phyloP scores from a whole-genome alignment of 2,797 vertebrate genomes.

The Molossus molossus region DNA sequence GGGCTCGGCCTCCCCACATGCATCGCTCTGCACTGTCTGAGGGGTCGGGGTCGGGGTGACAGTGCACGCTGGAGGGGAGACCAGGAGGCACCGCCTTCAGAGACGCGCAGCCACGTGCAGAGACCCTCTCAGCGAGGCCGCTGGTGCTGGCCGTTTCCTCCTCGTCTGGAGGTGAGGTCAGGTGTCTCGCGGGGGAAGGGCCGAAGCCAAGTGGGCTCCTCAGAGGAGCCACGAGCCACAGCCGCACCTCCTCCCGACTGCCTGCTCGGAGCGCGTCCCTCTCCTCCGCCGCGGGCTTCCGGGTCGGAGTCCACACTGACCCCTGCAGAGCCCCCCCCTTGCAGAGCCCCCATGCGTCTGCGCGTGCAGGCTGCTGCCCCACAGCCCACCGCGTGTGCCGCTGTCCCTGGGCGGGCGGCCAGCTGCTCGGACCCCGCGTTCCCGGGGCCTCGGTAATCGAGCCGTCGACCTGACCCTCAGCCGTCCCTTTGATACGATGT shows the following conservation, averaged over 20 bases:
- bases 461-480: neutral
- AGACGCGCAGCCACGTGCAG: no score
- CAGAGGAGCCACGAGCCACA: neutral
- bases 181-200: neutral
- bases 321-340: neutral
- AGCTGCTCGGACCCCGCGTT: neutral
- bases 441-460: neutral
- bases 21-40: no score
- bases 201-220: neutral
- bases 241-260: fast-evolving
- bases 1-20: no score
- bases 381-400: fast-evolving
- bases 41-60: no score
- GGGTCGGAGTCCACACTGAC: neutral
- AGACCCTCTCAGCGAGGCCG: no score
- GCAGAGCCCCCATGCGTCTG: neutral
- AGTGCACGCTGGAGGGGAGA: no score
- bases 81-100: no score
- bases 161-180: no score
- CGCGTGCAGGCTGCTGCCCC: neutral
- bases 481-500: neutral
- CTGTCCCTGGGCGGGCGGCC: fast-evolving
- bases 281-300: neutral
- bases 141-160: no score
- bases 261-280: fast-evolving